phyloP scores from a whole-genome alignment of 2,888 invertebrate genomes.

The Scaptomyza polygonia region DNA sequence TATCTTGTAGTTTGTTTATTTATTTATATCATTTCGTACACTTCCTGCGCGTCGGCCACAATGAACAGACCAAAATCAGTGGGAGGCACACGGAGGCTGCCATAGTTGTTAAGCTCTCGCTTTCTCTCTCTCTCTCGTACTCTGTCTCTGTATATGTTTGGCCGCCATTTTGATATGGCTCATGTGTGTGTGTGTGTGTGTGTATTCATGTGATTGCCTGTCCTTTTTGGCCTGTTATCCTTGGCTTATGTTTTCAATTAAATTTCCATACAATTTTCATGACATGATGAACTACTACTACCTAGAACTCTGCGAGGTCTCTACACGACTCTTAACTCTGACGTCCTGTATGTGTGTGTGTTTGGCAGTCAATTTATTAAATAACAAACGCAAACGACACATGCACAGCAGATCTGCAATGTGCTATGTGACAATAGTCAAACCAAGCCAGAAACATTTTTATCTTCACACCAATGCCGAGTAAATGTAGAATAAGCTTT shows the following conservation, averaged over 20 bases:
- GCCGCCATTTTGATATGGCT: slow-evolving; percentile 54
- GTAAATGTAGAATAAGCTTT: slow-evolving; percentile 1
- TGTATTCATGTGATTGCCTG: slow-evolving; percentile 56
- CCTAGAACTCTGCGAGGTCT: slow-evolving; percentile 63
- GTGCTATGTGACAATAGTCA: slow-evolving; percentile 31
- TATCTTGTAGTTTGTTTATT: slow-evolving; percentile 81
- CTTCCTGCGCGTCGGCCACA: slow-evolving; percentile 69
- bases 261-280: slow-evolving; percentile 83
- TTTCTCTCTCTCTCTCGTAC: slow-evolving; percentile 3
- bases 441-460: not conserved
- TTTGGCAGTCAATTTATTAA: slow-evolving; percentile 77
- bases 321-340: slow-evolving; percentile 59
- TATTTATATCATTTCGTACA: slow-evolving; percentile 80
- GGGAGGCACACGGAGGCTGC: slow-evolving; percentile 42
- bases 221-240: slow-evolving; percentile 77
- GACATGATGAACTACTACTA: slow-evolving; percentile 82
- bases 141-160: slow-evolving; percentile 36
- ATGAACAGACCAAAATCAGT: slow-evolving; percentile 46
- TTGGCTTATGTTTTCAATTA: slow-evolving; percentile 83
- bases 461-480: slow-evolving; percentile 1
- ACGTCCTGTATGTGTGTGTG: slow-evolving; percentile 15
- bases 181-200: slow-evolving; percentile 38
- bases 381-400: slow-evolving; percentile 65
- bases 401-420: slow-evolving; percentile 23
- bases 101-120: slow-evolving; percentile 61